Conservation (phyloP, 2,113 vertebrate genomes). For the Emydocephalus ijimae region DNA sequence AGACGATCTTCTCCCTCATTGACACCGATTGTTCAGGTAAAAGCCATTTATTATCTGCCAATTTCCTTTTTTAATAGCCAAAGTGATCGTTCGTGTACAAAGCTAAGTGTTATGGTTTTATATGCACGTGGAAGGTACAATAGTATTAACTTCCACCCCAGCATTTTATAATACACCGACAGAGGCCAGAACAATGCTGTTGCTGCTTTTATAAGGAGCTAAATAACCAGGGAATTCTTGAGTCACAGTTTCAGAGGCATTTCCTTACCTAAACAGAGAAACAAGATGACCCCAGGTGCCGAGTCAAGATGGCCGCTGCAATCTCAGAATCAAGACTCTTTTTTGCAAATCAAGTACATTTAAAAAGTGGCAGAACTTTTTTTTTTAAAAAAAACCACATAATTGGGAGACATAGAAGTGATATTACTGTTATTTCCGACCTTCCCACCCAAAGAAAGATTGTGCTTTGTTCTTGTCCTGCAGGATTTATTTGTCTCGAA, state of each 20-base stretch:
- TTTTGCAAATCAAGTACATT: not conserved
- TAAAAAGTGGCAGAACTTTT: not conserved
- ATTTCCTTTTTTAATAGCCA: not conserved
- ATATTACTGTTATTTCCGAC: too few species aligned
- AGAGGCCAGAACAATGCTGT: not conserved
- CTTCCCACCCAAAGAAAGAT: too few species aligned
- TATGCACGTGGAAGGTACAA: too few species aligned
- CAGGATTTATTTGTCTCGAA: constrained; percentile 88
- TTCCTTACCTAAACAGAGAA: not conserved
- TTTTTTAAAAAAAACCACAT: too few species aligned
- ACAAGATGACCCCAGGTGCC: too few species aligned
- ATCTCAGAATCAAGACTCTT: not conserved
- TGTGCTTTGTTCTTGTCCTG: not conserved
- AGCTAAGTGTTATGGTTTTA: not conserved
- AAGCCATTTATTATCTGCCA: not conserved
- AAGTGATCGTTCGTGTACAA: not conserved
- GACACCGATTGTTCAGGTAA: constrained; percentile 91
- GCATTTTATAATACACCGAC: not conserved
- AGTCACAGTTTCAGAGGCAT: not conserved
- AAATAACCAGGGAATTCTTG: not conserved
- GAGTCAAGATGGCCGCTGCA: not conserved
- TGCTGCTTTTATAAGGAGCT: not conserved
- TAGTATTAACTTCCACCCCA: too few species aligned
- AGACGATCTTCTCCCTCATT: constrained; percentile 92
- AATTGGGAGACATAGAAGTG: too few species aligned